Conservation (phyloP, 2,113 vertebrate species). For the Amblyornis subalaris region DNA sequence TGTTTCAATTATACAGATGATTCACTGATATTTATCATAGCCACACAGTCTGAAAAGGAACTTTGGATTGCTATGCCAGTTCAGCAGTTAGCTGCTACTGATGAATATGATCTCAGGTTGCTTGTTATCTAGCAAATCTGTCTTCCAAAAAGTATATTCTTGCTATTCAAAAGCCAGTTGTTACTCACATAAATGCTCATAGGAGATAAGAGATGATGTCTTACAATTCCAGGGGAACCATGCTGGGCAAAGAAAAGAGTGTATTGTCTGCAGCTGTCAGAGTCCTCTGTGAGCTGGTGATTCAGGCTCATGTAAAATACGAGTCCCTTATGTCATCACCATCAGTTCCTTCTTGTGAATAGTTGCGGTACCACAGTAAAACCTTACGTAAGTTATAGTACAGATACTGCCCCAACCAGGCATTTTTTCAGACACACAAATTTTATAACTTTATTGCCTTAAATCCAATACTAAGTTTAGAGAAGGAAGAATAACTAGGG, state of each 20-base stretch:
- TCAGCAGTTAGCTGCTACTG: neutral
- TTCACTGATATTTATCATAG: constrained; percentile 7
- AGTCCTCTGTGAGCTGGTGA: neutral
- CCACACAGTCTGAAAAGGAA: neutral
- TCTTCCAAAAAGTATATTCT: neutral
- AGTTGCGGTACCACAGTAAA: neutral
- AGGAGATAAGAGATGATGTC: neutral
- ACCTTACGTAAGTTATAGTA: neutral
- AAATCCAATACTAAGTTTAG: rapidly evolving
- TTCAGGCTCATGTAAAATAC: neutral
- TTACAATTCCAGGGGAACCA: neutral
- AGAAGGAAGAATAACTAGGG: neutral
- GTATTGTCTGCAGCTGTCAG: neutral
- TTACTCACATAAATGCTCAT: neutral
- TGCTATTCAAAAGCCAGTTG: neutral
- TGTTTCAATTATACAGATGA: constrained; percentile 26
- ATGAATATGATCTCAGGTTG: neutral
- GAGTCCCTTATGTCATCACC: neutral
- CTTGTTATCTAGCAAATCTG: neutral
- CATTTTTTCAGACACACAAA: neutral
- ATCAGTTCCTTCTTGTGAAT: neutral
- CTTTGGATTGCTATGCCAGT: neutral
- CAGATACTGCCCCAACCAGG: neutral
- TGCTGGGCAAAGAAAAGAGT: neutral
- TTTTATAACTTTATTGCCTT: neutral